These are phyloP conservation scores for Limnephilus rhombicus DNA, from an alignment of 2,888 invertebrate species.

Conservation along the genomic window DNA sequence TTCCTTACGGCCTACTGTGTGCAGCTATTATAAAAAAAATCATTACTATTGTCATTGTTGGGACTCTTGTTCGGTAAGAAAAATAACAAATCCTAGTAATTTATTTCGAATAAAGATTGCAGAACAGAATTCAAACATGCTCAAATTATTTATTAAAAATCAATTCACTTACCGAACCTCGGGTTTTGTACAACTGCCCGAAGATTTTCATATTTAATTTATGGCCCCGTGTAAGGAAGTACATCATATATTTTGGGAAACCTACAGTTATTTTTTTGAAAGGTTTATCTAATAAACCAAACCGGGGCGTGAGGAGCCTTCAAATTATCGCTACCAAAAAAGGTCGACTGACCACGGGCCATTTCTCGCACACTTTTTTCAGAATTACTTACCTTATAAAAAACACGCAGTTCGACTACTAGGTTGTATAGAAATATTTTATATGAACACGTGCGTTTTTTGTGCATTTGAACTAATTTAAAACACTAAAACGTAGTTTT, in stretches of 20 bases:
- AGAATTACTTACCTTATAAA: background rate
- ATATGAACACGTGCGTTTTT: background rate
- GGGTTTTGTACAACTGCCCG: conserved; percentile 3
- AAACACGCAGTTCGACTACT: background rate
- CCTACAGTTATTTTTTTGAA: conserved; percentile 53
- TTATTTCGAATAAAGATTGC: too few species aligned
- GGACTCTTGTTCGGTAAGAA: too few species aligned
- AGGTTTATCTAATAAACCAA: conserved; percentile 50
- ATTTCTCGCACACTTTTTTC: conserved; percentile 4
- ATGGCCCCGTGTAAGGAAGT: conserved; percentile 43
- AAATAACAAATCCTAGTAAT: too few species aligned
- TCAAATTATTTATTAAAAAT: background rate
- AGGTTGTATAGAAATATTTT: background rate
- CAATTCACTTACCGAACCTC: background rate
- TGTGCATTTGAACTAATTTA: background rate
- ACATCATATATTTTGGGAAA: conserved; percentile 48
- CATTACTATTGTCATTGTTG: too few species aligned
- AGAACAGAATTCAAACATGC: too few species aligned
- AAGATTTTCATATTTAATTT: conserved; percentile 35
- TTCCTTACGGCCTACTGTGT: too few species aligned
- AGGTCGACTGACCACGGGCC: background rate
- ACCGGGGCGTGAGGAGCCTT: conserved; percentile 27
- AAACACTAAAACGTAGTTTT: background rate
- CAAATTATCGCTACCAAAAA: conserved; percentile 10
- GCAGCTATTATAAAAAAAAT: too few species aligned